A percentile compares a stretch with the other conserved stretches of the same genome.
Evolutionary conservation across 2,888 invertebrate species (phyloP).

Genomic region (Plusia festucae): DNA sequence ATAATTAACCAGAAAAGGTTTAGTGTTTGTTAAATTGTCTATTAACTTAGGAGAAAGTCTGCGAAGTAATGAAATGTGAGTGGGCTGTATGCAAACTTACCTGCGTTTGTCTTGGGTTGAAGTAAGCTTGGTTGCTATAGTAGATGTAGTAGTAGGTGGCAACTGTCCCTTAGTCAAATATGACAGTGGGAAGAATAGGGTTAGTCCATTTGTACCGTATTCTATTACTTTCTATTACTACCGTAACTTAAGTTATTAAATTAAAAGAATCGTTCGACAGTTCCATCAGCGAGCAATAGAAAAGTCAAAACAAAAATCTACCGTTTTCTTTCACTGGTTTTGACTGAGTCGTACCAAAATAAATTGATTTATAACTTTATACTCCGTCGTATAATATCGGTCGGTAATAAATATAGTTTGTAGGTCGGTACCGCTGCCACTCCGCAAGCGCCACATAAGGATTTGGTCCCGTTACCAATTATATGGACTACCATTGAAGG

Average conservation of each 20-base stretch:
- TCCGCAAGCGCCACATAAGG: conserved; percentile 55
- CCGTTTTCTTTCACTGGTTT: not conserved
- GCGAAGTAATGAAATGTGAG: not conserved
- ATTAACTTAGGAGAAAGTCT: not conserved
- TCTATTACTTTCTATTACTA: no score
- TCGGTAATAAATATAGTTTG: conserved; percentile 42
- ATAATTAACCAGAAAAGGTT: not conserved
- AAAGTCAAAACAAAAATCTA: not conserved
- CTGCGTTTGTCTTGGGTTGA: not conserved
- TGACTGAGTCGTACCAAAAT: conserved; percentile 1
- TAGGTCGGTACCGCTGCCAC: conserved; percentile 23
- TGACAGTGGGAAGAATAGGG: not conserved
- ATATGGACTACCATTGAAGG: conserved; percentile 48
- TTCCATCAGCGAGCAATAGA: not conserved
- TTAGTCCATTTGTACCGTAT: no score
- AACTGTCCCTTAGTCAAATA: not conserved
- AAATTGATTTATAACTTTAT: conserved; percentile 38
- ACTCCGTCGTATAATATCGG: conserved; percentile 30
- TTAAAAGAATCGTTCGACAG: not conserved
- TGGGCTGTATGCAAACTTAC: not conserved
- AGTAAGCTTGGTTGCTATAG: not conserved
- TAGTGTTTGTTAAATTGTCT: not conserved
- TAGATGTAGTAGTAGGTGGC: not conserved
- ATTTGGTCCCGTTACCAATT: conserved; percentile 59
- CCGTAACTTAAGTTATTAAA: no score